phyloP scores from a whole-genome alignment of 2,113 vertebrate genomes.

The Epinephelus fuscoguttatus region DNA sequence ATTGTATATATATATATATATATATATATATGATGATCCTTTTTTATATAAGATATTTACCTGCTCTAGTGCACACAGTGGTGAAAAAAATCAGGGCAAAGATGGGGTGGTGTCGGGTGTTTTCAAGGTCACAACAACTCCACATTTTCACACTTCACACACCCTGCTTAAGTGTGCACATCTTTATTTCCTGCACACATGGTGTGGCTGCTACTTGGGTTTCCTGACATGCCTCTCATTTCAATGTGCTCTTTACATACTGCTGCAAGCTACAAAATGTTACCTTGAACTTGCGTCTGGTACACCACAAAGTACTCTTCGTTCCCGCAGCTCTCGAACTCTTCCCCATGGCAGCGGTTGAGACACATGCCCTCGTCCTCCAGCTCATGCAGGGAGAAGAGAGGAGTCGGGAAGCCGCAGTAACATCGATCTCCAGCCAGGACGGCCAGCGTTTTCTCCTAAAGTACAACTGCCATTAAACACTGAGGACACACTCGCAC shows the following conservation, averaged over 20 bases:
- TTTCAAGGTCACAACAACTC: not conserved
- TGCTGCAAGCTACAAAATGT: slow-evolving; percentile 19
- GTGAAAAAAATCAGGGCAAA: not conserved
- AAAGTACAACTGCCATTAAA: slow-evolving; percentile 48
- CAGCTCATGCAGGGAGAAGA: slow-evolving; percentile 93
- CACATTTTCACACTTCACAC: not conserved
- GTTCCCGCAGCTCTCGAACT: slow-evolving; percentile 95
- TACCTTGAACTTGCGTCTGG: slow-evolving; percentile 98
- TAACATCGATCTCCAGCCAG: slow-evolving; percentile 89
- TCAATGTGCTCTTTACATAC: not conserved
- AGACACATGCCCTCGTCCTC: slow-evolving; percentile 94
- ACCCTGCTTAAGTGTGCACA: not conserved
- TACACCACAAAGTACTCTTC: slow-evolving; percentile 92
- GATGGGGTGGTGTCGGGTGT: not conserved
- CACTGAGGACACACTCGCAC: slow-evolving; percentile 4
- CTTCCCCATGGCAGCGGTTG: slow-evolving; percentile 89
- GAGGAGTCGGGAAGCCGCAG: slow-evolving; percentile 93
- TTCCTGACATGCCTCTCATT: not conserved
- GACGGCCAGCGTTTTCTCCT: slow-evolving; percentile 93
- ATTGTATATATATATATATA: too few relatives aligned
- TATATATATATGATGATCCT: too few relatives aligned
- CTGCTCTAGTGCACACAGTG: not conserved
- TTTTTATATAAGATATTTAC: too few relatives aligned
- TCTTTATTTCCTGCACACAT: not conserved
- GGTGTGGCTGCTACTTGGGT: not conserved